Evolutionary conservation across 1,140 invertebrate genomes (phyloP).

Genomic region (Hermatobates lingyangjiaoensis): DNA sequence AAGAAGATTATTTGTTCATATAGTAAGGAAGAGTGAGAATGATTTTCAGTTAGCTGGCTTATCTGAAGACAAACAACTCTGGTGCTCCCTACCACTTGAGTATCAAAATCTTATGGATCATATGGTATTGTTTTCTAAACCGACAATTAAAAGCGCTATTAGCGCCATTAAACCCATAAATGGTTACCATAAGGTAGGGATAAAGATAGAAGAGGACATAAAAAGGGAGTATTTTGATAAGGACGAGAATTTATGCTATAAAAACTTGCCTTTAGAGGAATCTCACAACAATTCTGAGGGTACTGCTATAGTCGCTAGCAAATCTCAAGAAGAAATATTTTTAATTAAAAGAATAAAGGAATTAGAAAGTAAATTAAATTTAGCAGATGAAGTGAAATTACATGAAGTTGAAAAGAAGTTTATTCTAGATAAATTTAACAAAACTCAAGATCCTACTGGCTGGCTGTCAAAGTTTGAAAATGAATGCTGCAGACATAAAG

Average conservation of each 20-base stretch:
- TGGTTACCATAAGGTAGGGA: neutral
- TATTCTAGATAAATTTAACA: conserved; percentile 1
- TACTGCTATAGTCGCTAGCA: neutral
- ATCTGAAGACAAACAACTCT: neutral
- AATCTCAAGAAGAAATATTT: neutral
- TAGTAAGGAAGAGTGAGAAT: neutral
- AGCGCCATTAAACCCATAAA: neutral
- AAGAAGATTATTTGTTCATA: neutral
- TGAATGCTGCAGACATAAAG: neutral
- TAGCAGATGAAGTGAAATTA: neutral
- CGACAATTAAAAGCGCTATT: neutral
- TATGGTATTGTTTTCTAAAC: neutral
- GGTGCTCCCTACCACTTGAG: neutral
- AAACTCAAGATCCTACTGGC: neutral
- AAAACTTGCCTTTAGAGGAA: neutral
- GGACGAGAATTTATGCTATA: neutral
- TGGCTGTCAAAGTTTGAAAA: neutral
- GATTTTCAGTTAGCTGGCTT: conserved; percentile 1
- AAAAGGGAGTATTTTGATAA: neutral
- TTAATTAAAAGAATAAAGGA: neutral
- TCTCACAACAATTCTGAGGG: neutral
- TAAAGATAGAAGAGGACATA: neutral
- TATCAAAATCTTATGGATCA: neutral
- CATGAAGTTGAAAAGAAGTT: neutral
- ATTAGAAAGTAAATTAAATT: neutral